Conservation (phyloP, 2,888 invertebrate species). For the Brenthis hecate region DNA sequence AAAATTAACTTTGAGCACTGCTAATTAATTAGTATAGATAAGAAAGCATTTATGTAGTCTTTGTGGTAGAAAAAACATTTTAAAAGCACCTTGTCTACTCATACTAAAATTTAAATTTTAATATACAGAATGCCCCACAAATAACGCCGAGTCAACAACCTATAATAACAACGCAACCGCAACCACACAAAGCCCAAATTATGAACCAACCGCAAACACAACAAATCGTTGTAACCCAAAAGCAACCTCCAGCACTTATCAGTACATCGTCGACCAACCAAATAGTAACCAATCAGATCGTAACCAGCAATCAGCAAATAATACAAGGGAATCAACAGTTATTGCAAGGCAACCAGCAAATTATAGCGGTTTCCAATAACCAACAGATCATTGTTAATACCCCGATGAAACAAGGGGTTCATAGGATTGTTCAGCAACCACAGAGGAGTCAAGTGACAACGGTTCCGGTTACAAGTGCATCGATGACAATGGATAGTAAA, state of each 20-base stretch:
- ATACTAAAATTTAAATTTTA: slow-evolving; percentile 12
- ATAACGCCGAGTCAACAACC: slow-evolving; percentile 76
- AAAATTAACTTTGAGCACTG: slow-evolving; percentile 2
- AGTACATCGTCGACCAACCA: slow-evolving; percentile 59
- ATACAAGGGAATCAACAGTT: slow-evolving; percentile 58
- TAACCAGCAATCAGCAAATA: slow-evolving; percentile 48
- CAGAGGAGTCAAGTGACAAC: slow-evolving; percentile 57
- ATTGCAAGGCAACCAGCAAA: slow-evolving; percentile 64
- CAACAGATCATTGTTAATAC: slow-evolving; percentile 73
- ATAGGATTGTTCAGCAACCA: slow-evolving; percentile 62
- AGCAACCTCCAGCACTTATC: slow-evolving; percentile 69
- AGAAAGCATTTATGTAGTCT: not conserved
- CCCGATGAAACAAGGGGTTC: slow-evolving; percentile 61
- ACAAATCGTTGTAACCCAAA: slow-evolving; percentile 72
- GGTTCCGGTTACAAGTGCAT: slow-evolving; percentile 46
- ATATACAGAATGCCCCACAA: slow-evolving; percentile 68
- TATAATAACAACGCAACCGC: slow-evolving; percentile 75
- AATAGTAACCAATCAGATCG: slow-evolving; percentile 43
- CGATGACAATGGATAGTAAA: slow-evolving; percentile 54
- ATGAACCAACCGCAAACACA: slow-evolving; percentile 64
- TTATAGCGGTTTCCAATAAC: slow-evolving; percentile 69
- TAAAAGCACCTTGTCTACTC: slow-evolving; percentile 3
- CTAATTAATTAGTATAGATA: not conserved
- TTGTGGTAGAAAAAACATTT: not conserved
- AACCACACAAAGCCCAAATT: slow-evolving; percentile 80